Conservation (phyloP, 2,113 vertebrate species). For the Xiphophorus couchianus region DNA sequence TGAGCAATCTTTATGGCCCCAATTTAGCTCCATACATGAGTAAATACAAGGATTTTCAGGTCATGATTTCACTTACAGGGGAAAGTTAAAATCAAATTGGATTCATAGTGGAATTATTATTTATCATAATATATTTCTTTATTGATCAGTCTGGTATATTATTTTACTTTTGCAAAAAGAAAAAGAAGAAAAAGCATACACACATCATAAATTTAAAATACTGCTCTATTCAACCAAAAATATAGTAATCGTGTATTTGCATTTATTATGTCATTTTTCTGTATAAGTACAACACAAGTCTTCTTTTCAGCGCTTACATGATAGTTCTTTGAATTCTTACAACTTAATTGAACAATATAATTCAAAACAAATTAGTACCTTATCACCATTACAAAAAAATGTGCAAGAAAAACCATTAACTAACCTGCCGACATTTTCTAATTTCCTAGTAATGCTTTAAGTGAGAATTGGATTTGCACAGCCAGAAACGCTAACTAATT, state of each 20-base stretch:
- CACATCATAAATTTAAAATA: slow-evolving; percentile 60
- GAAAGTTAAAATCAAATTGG: background rate
- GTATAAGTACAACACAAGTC: slow-evolving; percentile 75
- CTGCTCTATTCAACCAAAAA: slow-evolving; percentile 64
- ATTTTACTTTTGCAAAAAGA: slow-evolving; percentile 71
- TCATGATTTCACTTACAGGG: background rate
- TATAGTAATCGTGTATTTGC: slow-evolving; percentile 69
- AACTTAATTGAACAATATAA: slow-evolving; percentile 75
- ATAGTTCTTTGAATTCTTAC: slow-evolving; percentile 72
- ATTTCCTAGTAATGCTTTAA: slow-evolving; percentile 60
- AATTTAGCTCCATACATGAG: background rate
- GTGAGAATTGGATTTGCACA: slow-evolving; percentile 76
- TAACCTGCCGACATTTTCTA: slow-evolving; percentile 53
- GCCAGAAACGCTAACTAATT: slow-evolving; percentile 66
- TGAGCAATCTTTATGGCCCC: too few species aligned
- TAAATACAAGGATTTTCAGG: background rate
- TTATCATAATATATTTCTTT: slow-evolving; percentile 61
- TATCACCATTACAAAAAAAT: slow-evolving; percentile 40
- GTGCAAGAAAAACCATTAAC: slow-evolving; percentile 47
- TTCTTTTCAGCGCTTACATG: slow-evolving; percentile 69
- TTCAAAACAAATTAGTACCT: slow-evolving; percentile 75
- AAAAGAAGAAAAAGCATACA: slow-evolving; percentile 57
- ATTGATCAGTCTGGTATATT: slow-evolving; percentile 68
- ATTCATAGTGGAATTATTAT: slow-evolving; percentile 44
- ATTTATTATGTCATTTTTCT: slow-evolving; percentile 68